Conservation (phyloP, 2,113 vertebrate genomes). For the Camarhynchus parvulus region DNA sequence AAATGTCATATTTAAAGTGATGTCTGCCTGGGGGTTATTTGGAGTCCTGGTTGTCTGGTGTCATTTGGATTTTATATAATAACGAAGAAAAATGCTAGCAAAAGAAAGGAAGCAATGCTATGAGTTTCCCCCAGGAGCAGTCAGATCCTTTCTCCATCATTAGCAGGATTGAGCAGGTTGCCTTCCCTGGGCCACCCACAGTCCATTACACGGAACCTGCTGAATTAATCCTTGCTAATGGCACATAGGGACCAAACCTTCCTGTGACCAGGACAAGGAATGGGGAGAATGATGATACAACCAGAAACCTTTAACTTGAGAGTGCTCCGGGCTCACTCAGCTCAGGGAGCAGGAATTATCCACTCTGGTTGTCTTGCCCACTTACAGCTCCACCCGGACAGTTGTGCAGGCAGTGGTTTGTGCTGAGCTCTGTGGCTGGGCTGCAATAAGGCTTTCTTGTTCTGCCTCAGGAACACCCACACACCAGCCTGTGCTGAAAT, state of each 20-base stretch:
- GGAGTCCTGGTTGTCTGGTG: neutral
- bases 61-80: neutral
- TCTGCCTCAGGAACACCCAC: conserved; percentile 38
- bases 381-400: neutral
- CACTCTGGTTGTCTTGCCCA: neutral
- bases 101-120: neutral
- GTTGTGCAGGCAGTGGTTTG: neutral
- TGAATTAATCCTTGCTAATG: neutral
- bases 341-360: neutral
- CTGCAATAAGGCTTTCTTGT: conserved; percentile 52
- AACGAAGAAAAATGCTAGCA: conserved; percentile 7
- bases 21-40: neutral
- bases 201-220: neutral
- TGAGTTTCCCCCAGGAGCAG: neutral
- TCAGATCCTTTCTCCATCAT: neutral
- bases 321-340: neutral
- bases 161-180: neutral
- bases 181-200: neutral
- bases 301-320: neutral
- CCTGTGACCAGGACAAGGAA: neutral
- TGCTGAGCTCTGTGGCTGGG: neutral
- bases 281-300: neutral
- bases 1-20: conserved; percentile 1
- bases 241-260: neutral
- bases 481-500: neutral